Conservation (phyloP, 2,888 invertebrate genomes). For the Syritta pipiens region DNA sequence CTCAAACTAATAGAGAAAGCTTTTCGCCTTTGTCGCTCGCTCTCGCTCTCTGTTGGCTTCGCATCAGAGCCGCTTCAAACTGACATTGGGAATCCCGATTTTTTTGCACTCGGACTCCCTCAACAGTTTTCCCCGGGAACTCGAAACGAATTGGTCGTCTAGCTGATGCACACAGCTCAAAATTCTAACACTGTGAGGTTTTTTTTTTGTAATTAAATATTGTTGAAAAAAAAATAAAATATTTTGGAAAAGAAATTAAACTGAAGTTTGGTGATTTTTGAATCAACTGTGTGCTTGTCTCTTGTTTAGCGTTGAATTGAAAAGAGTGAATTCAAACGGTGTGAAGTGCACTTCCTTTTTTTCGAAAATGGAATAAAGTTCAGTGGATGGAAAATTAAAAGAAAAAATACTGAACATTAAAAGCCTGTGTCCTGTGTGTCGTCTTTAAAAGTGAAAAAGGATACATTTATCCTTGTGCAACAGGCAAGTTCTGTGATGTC, state of each 20-base stretch:
- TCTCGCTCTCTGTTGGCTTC: no score
- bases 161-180: slow-evolving; percentile 6
- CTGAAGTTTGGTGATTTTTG: no score
- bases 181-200: no score
- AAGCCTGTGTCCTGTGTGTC: background rate
- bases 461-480: slow-evolving; percentile 29
- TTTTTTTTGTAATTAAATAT: slow-evolving; percentile 22
- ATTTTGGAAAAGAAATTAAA: slow-evolving; percentile 8
- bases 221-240: background rate
- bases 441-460: background rate
- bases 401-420: background rate
- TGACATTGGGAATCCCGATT: slow-evolving; percentile 56
- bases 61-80: background rate
- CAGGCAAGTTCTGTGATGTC: slow-evolving; percentile 25
- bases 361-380: slow-evolving; percentile 11
- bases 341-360: no score
- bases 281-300: slow-evolving; percentile 32
- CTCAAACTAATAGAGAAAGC: background rate
- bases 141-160: slow-evolving; percentile 75
- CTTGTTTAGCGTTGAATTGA: no score
- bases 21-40: background rate
- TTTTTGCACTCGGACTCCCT: slow-evolving; percentile 53
- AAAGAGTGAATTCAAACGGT: no score
- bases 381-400: background rate
- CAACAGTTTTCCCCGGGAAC: slow-evolving; percentile 80